A percentile compares a stretch with the other conserved stretches of the same genome.
Conservation (phyloP, 2,113 vertebrate genomes). For the Cyanoderma ruficeps region DNA sequence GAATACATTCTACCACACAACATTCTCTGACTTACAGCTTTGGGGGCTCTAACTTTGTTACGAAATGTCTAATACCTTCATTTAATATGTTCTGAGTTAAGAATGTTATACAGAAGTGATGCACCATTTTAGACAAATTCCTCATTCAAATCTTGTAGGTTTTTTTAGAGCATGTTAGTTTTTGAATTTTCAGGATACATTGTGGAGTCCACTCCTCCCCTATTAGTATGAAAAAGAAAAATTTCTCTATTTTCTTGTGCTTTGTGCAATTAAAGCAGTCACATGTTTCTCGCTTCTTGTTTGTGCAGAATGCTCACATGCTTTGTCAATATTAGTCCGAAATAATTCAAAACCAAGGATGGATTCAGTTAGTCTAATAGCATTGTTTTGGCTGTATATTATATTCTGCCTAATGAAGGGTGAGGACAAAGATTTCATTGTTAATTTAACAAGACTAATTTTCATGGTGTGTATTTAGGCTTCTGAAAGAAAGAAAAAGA, state of each 20-base stretch:
- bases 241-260: not conserved
- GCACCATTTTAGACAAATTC: not conserved
- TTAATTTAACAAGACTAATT: constrained; percentile 2
- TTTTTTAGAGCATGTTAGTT: not conserved
- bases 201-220: not conserved
- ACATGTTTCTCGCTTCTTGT: not conserved
- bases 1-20: not conserved
- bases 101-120: not conserved
- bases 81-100: not conserved
- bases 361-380: not conserved
- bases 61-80: not conserved
- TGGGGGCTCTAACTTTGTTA: not conserved
- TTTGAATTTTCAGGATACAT: not conserved
- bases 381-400: not conserved
- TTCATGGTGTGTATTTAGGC: not conserved
- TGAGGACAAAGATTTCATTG: not conserved
- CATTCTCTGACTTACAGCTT: not conserved
- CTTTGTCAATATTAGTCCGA: not conserved
- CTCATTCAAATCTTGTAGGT: not conserved
- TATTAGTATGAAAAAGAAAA: not conserved
- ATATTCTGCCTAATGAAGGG: not conserved
- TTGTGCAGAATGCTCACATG: not conserved
- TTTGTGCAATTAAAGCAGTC: not conserved
- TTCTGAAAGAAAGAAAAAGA: not conserved
- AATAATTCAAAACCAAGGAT: not conserved